Conservation (phyloP, 1,140 invertebrate genomes). For the Drosophila pseudoananassae region DNA sequence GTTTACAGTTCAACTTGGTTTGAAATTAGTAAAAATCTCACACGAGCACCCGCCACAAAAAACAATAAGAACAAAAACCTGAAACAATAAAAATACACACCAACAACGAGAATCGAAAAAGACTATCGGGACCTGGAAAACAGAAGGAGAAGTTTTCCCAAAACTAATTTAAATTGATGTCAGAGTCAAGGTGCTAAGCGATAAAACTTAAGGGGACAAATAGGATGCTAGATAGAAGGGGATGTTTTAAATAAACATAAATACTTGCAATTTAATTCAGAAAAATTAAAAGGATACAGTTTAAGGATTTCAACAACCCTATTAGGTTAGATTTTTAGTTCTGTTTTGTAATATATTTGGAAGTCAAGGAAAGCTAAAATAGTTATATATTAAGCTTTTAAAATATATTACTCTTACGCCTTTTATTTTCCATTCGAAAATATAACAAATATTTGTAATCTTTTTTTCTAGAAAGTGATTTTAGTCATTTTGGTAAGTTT, state of each 20-base stretch:
- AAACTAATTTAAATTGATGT: constrained; percentile 40
- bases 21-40: constrained; percentile 77
- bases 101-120: constrained; percentile 30
- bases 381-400: no score
- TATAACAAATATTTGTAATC: no score
- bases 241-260: background rate
- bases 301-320: no score
- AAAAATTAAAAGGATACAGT: no score
- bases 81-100: constrained; percentile 33
- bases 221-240: background rate
- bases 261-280: background rate
- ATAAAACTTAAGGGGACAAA: background rate
- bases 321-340: no score
- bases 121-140: constrained; percentile 6
- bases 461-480: constrained; percentile 17
- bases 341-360: no score
- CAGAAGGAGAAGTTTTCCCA: constrained; percentile 9
- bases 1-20: constrained; percentile 79
- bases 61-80: background rate
- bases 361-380: no score
- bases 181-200: background rate
- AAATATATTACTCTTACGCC: no score
- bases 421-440: no score
- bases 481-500: constrained; percentile 37
- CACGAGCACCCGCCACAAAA: constrained; percentile 48